Evolutionary conservation across 2,113 vertebrate genomes (phyloP).

Genomic region (Microtus richardsoni): DNA sequence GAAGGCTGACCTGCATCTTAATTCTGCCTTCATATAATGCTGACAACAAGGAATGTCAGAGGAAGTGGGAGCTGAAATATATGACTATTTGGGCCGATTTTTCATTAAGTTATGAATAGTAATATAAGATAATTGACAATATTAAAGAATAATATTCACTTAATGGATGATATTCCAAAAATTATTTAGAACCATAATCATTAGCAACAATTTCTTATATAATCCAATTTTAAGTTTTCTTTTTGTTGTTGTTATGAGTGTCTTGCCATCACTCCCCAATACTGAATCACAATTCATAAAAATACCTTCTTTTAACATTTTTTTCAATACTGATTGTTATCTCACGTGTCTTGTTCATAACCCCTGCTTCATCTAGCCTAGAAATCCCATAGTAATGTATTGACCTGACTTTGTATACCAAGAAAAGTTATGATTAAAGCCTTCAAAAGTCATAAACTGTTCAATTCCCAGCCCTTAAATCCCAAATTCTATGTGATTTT

Average conservation of each 20-base stretch:
- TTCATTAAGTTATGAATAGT: conserved; percentile 23
- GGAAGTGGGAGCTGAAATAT: not conserved
- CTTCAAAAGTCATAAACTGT: not conserved
- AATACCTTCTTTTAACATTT: not conserved
- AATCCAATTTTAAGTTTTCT: not conserved
- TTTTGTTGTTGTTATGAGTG: not conserved
- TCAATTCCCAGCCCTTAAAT: not conserved
- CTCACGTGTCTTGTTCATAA: not conserved
- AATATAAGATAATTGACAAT: not conserved
- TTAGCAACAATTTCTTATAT: not conserved
- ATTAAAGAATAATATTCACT: not conserved
- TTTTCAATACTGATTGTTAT: not conserved
- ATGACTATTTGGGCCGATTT: conserved; percentile 16
- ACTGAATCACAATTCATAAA: not conserved
- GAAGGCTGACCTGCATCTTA: not conserved
- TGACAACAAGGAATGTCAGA: not conserved
- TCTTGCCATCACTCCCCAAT: not conserved
- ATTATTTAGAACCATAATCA: not conserved
- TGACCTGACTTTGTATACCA: not conserved
- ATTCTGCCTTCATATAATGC: not conserved
- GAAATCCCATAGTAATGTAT: not conserved
- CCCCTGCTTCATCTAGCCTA: not conserved
- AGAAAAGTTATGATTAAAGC: not conserved
- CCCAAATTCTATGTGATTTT: not conserved
- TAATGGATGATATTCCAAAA: not conserved